These are phyloP conservation scores for Drosophila diplacantha DNA, from an alignment of 2,888 invertebrate species.

Conservation along the genomic window DNA sequence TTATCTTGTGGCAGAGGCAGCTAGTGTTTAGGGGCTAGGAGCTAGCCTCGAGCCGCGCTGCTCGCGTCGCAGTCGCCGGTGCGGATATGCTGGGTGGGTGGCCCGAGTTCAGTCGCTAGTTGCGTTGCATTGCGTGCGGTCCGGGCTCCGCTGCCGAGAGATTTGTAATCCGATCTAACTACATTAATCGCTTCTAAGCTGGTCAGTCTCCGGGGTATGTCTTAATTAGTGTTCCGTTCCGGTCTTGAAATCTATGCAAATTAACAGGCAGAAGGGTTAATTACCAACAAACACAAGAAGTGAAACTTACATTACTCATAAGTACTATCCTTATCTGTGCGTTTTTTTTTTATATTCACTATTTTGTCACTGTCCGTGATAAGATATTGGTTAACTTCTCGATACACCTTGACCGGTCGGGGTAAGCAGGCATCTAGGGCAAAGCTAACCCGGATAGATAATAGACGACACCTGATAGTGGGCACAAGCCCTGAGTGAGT, in stretches of 20 bases:
- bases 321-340: slow-evolving; percentile 7
- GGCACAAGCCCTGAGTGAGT: not conserved
- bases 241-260: not conserved
- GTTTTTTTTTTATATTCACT: slow-evolving; percentile 17
- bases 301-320: not conserved
- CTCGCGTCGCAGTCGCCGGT: slow-evolving; percentile 20
- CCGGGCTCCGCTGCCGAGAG: slow-evolving; percentile 12
- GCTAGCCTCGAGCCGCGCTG: slow-evolving; percentile 21
- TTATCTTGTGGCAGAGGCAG: slow-evolving; percentile 31
- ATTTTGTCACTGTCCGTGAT: slow-evolving; percentile 22
- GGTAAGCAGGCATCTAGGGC: slow-evolving; percentile 6
- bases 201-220: slow-evolving; percentile 22
- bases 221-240: not conserved
- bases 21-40: slow-evolving; percentile 11
- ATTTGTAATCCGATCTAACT: slow-evolving; percentile 11
- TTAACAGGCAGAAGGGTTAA: not conserved
- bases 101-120: slow-evolving; percentile 55
- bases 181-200: not conserved
- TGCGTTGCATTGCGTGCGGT: slow-evolving; percentile 65
- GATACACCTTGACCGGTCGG: slow-evolving; percentile 17
- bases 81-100: slow-evolving; percentile 36
- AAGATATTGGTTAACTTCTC: slow-evolving; percentile 18
- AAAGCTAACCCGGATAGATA: slow-evolving; percentile 31
- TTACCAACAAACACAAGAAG: not conserved
- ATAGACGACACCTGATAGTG: slow-evolving; percentile 18